phyloP scores from a whole-genome alignment of 2,113 vertebrate species.

The Lota lota region DNA sequence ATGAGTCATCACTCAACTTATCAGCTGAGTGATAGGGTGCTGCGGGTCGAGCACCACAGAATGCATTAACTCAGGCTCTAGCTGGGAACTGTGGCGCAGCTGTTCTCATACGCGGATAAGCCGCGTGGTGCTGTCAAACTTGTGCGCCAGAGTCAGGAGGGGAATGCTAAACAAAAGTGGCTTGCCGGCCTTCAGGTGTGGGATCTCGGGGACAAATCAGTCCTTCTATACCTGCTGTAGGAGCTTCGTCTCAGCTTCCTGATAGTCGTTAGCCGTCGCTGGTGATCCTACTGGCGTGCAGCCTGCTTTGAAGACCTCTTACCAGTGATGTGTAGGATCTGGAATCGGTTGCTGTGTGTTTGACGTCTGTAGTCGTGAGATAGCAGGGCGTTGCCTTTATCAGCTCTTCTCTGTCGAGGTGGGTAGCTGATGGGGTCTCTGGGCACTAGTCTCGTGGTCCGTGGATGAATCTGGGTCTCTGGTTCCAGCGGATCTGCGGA shows the following conservation, averaged over 20 bases:
- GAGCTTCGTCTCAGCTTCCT: not conserved
- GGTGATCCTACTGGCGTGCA: too few relatives aligned
- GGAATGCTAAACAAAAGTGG: not conserved
- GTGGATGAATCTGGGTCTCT: slow-evolving; percentile 2
- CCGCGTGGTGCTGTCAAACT: not conserved
- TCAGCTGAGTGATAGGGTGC: slow-evolving; percentile 4
- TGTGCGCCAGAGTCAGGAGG: slow-evolving; percentile 5
- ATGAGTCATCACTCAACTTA: slow-evolving; percentile 11
- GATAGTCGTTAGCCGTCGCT: too few relatives aligned
- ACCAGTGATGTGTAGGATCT: too few relatives aligned
- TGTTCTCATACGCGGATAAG: slow-evolving; percentile 11
- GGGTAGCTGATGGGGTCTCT: not conserved
- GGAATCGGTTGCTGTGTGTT: too few relatives aligned
- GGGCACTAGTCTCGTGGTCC: not conserved
- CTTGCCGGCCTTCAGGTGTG: not conserved
- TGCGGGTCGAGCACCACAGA: slow-evolving; percentile 16
- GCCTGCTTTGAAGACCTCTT: too few relatives aligned
- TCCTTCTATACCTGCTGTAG: not conserved
- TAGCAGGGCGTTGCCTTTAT: not conserved
- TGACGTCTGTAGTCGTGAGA: not conserved
- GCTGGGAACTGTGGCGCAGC: not conserved
- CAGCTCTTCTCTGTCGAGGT: not conserved
- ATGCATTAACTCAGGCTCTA: not conserved
- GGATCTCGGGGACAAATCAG: slow-evolving; percentile 7
- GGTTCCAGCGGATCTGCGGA: not conserved